Evolutionary conservation across 1,140 invertebrate genomes (phyloP), one percentile per base, ranked within the genome.

Genomic region (Papilio xuthus): DNA sequence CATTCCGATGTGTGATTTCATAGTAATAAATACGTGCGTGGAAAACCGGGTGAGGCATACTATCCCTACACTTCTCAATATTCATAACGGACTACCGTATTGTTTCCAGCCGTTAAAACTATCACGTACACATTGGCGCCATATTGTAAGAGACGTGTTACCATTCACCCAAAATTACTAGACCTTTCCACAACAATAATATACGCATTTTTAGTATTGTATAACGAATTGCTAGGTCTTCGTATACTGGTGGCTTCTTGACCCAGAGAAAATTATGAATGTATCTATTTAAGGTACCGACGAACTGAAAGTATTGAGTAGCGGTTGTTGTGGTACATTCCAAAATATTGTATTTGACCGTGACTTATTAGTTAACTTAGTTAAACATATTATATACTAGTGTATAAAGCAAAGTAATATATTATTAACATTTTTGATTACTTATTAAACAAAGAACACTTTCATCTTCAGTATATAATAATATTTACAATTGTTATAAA

Each of bases 211-310:
- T 70, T 77, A 53, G 42, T 76, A 80, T 18, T 44, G 67, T 53
- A 60, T 78, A 73, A 80, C 78, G 79, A 80, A 73, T 79, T 78
- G 32, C 56, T 44, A 81, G 89, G 79, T 87, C 88, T 79, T 18
- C 6, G 20, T 87, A 83, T 23, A 83, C 15, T 91, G 85, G 89
- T 78, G 80, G 79, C 87, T 89, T 89, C 86, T 83, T 90, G 88
- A 91, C 88, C 87, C 85, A 92, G 87, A 90, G 88, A 89, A 89
- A 90, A 90, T 91, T 88, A 90, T 90, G 85, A 90, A 89, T 88
- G 84, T 88, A 84, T 82, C 79, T 83, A 78, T 86, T 83, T 47
- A 75, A 84, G 81, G 86, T 83, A 81, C 81, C 82, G 84, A 47
- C 79, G 89, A 82, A 88, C 88, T 86, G 83, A 85, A 92, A 88